Percentiles rank a stretch among this genome's conserved stretches.
phyloP scores from a whole-genome alignment of 1,140 invertebrate species.

The Arctopsyche grandis region DNA sequence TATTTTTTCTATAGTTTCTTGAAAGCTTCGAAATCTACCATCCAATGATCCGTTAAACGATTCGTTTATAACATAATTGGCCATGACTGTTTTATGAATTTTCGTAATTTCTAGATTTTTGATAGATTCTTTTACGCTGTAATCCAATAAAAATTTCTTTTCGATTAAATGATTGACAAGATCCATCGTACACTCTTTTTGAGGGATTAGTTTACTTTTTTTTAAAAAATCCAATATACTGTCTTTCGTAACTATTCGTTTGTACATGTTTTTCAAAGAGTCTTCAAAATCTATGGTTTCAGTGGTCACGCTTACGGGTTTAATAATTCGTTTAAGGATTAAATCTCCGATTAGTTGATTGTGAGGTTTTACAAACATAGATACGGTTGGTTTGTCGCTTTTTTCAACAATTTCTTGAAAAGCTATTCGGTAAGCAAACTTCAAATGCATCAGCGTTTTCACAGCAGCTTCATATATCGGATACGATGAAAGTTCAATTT shows the following conservation, averaged over 20 bases:
- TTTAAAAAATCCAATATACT: background rate
- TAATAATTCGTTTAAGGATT: background rate
- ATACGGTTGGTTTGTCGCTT: background rate
- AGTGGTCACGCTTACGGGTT: background rate
- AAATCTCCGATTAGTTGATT: background rate
- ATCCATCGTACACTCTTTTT: background rate
- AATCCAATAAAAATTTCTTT: background rate
- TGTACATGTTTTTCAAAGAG: background rate
- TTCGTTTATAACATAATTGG: no score
- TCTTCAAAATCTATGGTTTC: background rate
- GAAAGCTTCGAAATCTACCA: background rate
- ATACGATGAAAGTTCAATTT: background rate
- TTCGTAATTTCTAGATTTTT: background rate
- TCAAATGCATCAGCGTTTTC: background rate
- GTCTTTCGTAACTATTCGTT: background rate
- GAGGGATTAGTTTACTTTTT: background rate
- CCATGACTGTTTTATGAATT: no score
- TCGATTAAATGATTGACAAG: background rate
- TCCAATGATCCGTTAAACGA: no score
- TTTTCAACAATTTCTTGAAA: conserved; percentile 1
- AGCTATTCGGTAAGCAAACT: background rate
- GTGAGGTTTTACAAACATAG: background rate
- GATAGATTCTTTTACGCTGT: background rate
- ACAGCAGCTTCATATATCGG: background rate
- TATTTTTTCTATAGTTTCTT: background rate